Percentiles rank a stretch among this genome's conserved stretches.
Evolutionary conservation across 1,140 invertebrate species (phyloP).

Genomic region (Batillaria attramentaria): DNA sequence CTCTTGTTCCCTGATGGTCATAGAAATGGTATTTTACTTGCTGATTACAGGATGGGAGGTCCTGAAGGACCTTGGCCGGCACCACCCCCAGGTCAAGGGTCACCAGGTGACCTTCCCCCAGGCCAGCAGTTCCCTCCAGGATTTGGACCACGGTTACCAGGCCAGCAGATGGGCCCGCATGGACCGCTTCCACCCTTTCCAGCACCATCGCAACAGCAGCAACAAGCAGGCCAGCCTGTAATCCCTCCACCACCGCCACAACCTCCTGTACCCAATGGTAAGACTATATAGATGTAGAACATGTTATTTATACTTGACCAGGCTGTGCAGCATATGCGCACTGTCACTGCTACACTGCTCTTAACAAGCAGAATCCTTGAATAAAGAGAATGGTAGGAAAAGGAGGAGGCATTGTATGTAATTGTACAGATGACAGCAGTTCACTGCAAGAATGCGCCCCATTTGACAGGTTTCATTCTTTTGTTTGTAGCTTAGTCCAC

Average conservation of each 20-base stretch:
- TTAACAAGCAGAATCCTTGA: too few species aligned
- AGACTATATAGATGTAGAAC: too few species aligned
- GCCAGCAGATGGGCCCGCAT: slow-evolving; percentile 49
- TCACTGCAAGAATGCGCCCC: too few species aligned
- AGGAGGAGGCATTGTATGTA: too few species aligned
- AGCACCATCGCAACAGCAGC: slow-evolving; percentile 33
- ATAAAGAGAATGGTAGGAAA: too few species aligned
- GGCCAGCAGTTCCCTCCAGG: slow-evolving; percentile 44
- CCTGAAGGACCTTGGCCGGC: slow-evolving; percentile 37
- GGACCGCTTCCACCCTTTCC: slow-evolving; percentile 38
- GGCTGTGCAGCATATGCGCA: too few species aligned
- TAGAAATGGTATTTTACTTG: neutral
- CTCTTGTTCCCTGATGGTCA: too few species aligned
- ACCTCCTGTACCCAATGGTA: slow-evolving; percentile 64
- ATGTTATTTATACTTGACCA: too few species aligned
- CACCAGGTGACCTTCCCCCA: slow-evolving; percentile 34
- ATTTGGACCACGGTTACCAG: slow-evolving; percentile 44
- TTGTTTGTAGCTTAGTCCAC: too few species aligned
- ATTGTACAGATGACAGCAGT: too few species aligned
- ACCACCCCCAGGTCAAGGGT: slow-evolving; percentile 29
- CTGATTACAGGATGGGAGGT: slow-evolving; percentile 42
- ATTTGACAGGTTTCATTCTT: too few species aligned
- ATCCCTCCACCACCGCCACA: slow-evolving; percentile 48
- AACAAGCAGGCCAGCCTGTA: slow-evolving; percentile 17
- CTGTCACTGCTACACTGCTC: too few species aligned